Conservation (phyloP, 2,888 invertebrate genomes). For the Abscondita cerata region DNA sequence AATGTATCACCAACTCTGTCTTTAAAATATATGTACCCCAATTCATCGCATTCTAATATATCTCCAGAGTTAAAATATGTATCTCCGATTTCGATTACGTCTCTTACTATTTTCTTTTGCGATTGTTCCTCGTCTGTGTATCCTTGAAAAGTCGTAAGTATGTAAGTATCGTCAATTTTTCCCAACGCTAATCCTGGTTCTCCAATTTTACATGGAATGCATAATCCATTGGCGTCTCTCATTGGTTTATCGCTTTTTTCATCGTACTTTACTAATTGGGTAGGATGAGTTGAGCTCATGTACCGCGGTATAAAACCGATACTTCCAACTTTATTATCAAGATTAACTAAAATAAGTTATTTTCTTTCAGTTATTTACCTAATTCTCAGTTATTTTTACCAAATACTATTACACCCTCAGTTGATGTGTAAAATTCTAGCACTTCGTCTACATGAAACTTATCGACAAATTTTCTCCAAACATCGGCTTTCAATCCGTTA, state of each 20-base stretch:
- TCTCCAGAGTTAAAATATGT: constrained; percentile 91
- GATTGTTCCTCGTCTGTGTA: constrained; percentile 73
- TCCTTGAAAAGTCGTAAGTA: constrained; percentile 70
- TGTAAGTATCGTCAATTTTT: constrained; percentile 64
- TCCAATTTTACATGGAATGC: constrained; percentile 80
- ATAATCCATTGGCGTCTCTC: constrained; percentile 73
- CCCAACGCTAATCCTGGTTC: constrained; percentile 88
- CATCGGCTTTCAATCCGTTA: background rate
- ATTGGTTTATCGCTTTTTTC: constrained; percentile 77
- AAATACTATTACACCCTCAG: constrained; percentile 93
- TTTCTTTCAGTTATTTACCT: background rate
- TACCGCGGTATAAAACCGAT: constrained; percentile 87
- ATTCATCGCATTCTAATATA: constrained; percentile 86
- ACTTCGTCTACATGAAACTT: constrained; percentile 68
- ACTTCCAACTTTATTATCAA: constrained; percentile 87
- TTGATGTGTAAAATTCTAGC: constrained; percentile 95
- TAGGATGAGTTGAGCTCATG: constrained; percentile 66
- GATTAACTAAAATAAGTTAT: constrained; percentile 74
- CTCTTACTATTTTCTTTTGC: constrained; percentile 71
- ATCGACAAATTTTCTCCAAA: constrained; percentile 5
- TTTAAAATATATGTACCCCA: constrained; percentile 91
- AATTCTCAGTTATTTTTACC: constrained; percentile 65
- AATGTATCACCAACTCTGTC: constrained; percentile 89
- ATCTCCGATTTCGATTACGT: constrained; percentile 85
- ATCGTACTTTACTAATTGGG: constrained; percentile 69